Base-by-base conservation (phyloP, 1,140 invertebrate genomes). In the Bombus picipes region DNA sequence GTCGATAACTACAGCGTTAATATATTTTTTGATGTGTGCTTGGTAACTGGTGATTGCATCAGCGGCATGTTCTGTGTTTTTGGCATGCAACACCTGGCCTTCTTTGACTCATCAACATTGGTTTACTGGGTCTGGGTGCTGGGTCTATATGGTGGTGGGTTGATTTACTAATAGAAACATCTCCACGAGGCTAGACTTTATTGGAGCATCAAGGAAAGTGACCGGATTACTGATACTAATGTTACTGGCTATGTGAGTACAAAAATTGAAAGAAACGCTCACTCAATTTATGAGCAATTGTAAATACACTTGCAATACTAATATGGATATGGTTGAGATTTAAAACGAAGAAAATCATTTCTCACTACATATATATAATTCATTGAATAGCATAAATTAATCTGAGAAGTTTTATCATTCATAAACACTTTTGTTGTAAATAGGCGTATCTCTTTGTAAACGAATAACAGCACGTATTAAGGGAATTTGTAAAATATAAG, bases 121-220 rank as follows among this genome's bases (percentile, higher is more conserved):
- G 87, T 92, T 93, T 90, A 92, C 92, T 93, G 92, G 91, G 82
- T 92, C 92, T 92, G 91, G 88, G 89, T 92, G 76, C 88, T 91
- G 87, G 87, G 90, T 93, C 92, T 94, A 91, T 94, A 91, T 93
- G 95, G 95, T 95, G 95, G 93, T 95, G 95, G 95, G 94, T 95
- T 94, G 93, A 91, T 94, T 94, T 92, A 94, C 94, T 94, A 94
- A 94, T 96, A 96, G 96, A 96, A 96, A 96, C 96, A 96, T 94
- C 96, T 96, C 95, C 96, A 96, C 95, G 96, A 96, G 92, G 96
- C 96, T 92, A 95, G 95, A 94, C 95, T 96, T 84, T 96, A 95
- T 95, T 96, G 96, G 96, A 96, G 94, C 92, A 94, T 94, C 87
- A 95, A 94, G 93, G 93, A 94, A 90, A 93, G 91, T 91, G 92